These are phyloP conservation scores for Datnioides undecimradiatus DNA, from an alignment of 2,113 vertebrate genomes.

Conservation along the genomic window DNA sequence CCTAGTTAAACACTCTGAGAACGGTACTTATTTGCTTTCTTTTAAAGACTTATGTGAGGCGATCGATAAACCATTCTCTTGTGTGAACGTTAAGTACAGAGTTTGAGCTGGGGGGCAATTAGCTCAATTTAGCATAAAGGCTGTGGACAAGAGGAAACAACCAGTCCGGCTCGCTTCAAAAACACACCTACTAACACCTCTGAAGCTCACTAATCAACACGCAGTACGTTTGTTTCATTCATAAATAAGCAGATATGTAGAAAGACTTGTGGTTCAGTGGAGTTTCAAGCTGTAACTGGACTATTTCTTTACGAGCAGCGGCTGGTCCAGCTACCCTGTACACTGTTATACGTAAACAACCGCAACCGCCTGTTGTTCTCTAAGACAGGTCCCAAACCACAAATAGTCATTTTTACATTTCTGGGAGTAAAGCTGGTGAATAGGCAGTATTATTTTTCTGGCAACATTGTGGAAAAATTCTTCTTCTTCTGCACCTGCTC, in stretches of 20 bases:
- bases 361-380: too few relatives aligned
- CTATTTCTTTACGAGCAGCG: not conserved
- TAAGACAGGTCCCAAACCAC: too few relatives aligned
- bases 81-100: not conserved
- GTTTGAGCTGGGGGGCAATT: not conserved
- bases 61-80: not conserved
- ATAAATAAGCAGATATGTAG: not conserved
- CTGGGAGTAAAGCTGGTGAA: too few relatives aligned
- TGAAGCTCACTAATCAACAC: not conserved
- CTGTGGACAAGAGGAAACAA: not conserved
- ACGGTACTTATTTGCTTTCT: not conserved
- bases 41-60: not conserved
- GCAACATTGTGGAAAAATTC: too few relatives aligned
- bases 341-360: too few relatives aligned
- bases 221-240: not conserved
- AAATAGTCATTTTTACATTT: too few relatives aligned
- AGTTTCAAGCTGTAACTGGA: not conserved
- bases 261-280: not conserved
- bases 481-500: too few relatives aligned
- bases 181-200: not conserved
- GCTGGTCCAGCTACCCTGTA: not conserved
- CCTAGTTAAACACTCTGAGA: not conserved
- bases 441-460: too few relatives aligned
- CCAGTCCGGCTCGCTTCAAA: not conserved
- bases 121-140: not conserved